Evolutionary conservation across 2,113 vertebrate species (phyloP).

Genomic region (Melanostigma gelatinosum): DNA sequence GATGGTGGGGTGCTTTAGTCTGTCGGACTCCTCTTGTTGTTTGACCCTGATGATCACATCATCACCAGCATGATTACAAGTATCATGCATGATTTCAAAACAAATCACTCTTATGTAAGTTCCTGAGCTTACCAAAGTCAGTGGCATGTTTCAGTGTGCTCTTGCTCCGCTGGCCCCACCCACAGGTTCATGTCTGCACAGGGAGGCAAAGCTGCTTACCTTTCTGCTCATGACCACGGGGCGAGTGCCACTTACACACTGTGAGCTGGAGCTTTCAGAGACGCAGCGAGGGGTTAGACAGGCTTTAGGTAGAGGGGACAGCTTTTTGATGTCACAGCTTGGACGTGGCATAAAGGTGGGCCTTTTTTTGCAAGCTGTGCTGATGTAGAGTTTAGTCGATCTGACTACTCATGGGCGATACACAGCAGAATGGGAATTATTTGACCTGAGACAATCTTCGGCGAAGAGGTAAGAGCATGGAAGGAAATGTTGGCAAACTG

Average conservation of each 20-base stretch:
- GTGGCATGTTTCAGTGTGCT: conserved; percentile 8
- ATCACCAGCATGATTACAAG: background rate
- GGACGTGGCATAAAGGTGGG: conserved; percentile 79
- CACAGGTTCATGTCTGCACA: conserved; percentile 68
- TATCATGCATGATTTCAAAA: conserved; percentile 25
- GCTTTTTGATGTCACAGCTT: conserved; percentile 72
- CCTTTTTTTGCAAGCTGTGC: conserved; percentile 44
- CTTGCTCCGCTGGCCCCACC: conserved; percentile 53
- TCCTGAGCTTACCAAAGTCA: background rate
- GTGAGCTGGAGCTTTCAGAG: conserved; percentile 49
- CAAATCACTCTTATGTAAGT: background rate
- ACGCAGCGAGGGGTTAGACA: conserved; percentile 35
- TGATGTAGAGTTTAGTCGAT: conserved; percentile 49
- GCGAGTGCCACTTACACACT: conserved; percentile 39
- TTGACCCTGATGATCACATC: conserved; percentile 23
- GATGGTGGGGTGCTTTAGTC: conserved; percentile 5
- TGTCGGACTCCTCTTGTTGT: background rate
- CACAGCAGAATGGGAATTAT: conserved; percentile 61
- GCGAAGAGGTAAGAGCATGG: conserved; percentile 73
- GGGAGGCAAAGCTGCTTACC: conserved; percentile 80
- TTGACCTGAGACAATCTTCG: conserved; percentile 49
- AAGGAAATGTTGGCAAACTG: conserved; percentile 44
- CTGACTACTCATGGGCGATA: conserved; percentile 58
- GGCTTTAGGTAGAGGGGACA: conserved; percentile 65
- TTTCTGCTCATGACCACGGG: conserved; percentile 58